These are phyloP conservation scores for Leptatherina wallacei DNA, from an alignment of 2,797 vertebrate genomes.

Conservation along the genomic window DNA sequence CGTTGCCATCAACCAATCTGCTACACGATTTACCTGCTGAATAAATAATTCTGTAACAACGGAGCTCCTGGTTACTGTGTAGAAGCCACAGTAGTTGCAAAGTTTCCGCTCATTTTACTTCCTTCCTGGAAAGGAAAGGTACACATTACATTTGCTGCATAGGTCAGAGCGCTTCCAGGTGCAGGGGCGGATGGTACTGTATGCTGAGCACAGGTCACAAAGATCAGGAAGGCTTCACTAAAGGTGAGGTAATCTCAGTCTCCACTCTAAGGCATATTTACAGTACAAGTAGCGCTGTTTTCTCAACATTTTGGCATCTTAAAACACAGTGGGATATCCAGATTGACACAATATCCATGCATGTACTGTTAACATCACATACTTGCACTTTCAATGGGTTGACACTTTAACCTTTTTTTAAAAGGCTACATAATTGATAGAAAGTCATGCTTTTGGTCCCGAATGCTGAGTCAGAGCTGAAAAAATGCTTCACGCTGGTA, in stretches of 20 bases:
- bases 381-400: conserved; percentile 38
- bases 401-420: conserved; percentile 28
- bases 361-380: conserved; percentile 47
- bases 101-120: conserved; percentile 2
- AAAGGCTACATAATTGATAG: conserved; percentile 40
- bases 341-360: conserved; percentile 55
- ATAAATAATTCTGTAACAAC: background rate
- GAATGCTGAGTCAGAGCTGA: conserved; percentile 32
- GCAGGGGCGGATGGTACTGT: conserved; percentile 25
- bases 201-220: conserved; percentile 48
- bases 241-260: conserved; percentile 51
- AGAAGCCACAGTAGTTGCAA: conserved; percentile 15
- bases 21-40: conserved; percentile 34
- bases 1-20: conserved; percentile 29
- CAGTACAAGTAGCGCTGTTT: conserved; percentile 45
- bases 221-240: conserved; percentile 59
- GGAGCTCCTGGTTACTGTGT: conserved; percentile 17
- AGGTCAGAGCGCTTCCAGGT: conserved; percentile 35
- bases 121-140: conserved; percentile 20
- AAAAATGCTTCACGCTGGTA: conserved; percentile 27
- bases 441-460: conserved; percentile 47
- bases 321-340: conserved; percentile 12
- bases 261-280: conserved; percentile 65
- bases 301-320: conserved; percentile 45
- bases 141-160: conserved; percentile 57